Conservation (phyloP, 2,113 vertebrate species). For the Catharus minimus region DNA sequence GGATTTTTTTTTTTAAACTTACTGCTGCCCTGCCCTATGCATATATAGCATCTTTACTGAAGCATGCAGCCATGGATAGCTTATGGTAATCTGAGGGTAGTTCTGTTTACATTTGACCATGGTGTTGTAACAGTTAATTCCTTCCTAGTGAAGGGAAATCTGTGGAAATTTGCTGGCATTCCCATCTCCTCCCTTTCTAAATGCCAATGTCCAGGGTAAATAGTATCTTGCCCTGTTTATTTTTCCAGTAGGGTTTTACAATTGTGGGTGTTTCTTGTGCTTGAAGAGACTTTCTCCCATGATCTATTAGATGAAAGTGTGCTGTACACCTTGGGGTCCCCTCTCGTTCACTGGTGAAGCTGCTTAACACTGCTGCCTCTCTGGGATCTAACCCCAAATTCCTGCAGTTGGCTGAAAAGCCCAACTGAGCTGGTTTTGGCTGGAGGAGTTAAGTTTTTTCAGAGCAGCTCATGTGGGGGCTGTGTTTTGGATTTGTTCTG, state of each 20-base stretch:
- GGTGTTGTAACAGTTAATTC: background rate
- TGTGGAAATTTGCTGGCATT: background rate
- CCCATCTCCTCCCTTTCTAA: background rate
- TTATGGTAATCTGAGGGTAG: background rate
- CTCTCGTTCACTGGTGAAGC: background rate
- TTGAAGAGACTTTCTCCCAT: background rate
- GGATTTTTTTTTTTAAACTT: background rate
- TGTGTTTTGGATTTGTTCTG: background rate
- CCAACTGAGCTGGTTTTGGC: rapidly evolving
- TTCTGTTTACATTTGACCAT: background rate
- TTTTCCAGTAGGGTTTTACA: background rate
- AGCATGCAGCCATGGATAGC: background rate
- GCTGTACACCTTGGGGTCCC: background rate
- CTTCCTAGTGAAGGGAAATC: background rate
- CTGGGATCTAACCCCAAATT: background rate
- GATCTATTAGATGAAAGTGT: background rate
- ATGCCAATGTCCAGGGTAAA: background rate
- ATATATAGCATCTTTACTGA: background rate
- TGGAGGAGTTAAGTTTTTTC: background rate
- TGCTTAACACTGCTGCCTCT: rapidly evolving
- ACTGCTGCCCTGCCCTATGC: rapidly evolving
- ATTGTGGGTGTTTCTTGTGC: rapidly evolving
- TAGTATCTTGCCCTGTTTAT: background rate
- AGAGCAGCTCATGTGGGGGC: background rate
- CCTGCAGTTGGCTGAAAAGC: background rate